Evolutionary conservation across 2,888 invertebrate species (phyloP).

Genomic region (Sphaerophoria taeniata): DNA sequence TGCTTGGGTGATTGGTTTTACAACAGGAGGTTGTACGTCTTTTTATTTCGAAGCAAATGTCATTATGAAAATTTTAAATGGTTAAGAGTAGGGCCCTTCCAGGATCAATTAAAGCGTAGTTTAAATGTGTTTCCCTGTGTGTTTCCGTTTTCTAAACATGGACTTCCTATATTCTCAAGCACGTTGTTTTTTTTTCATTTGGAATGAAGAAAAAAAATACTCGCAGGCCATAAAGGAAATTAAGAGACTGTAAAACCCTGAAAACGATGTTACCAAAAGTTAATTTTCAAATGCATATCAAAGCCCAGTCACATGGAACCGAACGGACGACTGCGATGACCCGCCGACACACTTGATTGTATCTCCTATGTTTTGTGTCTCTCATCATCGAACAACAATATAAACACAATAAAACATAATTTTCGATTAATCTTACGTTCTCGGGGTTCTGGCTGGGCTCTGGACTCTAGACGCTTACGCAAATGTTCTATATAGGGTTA

Average conservation of each 20-base stretch:
- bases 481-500: background rate
- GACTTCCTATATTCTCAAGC: slow-evolving; percentile 36
- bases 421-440: slow-evolving; percentile 68
- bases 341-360: slow-evolving; percentile 26
- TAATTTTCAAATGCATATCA: slow-evolving; percentile 69
- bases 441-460: background rate
- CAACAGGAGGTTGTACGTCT: too few relatives aligned
- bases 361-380: background rate
- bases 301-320: slow-evolving; percentile 57
- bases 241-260: slow-evolving; percentile 39
- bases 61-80: too few relatives aligned
- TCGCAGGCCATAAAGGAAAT: slow-evolving; percentile 42
- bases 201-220: background rate
- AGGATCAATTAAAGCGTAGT: too few relatives aligned
- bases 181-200: slow-evolving; percentile 2
- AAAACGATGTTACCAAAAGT: slow-evolving; percentile 71
- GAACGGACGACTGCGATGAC: background rate
- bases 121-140: too few relatives aligned
- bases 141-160: slow-evolving; percentile 44
- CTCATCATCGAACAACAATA: slow-evolving; percentile 40
- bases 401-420: slow-evolving; percentile 72
- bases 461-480: background rate
- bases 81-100: too few relatives aligned
- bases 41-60: too few relatives aligned
- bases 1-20: slow-evolving; percentile 39